phyloP scores from a whole-genome alignment of 2,797 vertebrate genomes.

The Tenualosa ilisha region DNA sequence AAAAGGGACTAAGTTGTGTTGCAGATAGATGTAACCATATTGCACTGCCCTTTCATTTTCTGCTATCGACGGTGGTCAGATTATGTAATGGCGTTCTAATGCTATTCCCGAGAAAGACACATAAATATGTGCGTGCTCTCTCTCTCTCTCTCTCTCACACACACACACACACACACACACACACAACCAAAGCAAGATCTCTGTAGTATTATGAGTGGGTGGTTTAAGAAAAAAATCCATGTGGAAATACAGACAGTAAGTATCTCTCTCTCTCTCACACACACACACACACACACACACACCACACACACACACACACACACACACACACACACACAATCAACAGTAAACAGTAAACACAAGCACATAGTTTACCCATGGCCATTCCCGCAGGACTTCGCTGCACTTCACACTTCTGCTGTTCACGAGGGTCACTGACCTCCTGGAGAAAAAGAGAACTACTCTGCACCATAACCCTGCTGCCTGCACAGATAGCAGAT shows the following conservation, averaged over 20 bases:
- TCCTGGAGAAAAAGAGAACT: background rate
- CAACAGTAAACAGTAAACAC: background rate
- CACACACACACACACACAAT: constrained; percentile 2
- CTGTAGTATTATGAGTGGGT: background rate
- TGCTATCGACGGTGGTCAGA: background rate
- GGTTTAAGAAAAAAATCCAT: background rate
- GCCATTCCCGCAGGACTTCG: background rate
- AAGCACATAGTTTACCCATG: background rate
- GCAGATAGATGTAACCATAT: background rate
- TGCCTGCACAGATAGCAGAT: background rate
- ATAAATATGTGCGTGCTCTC: background rate
- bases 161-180: background rate
- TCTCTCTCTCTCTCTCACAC: background rate
- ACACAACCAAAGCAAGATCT: background rate
- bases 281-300: background rate
- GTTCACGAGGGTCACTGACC: background rate
- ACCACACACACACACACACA: background rate
- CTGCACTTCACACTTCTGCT: background rate
- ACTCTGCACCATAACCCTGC: background rate
- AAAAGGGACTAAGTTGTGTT: background rate
- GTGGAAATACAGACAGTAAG: background rate
- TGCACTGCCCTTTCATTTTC: background rate
- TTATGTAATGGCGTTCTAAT: background rate
- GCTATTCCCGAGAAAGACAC: background rate
- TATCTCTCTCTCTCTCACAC: background rate